Conservation (phyloP, 2,888 invertebrate genomes). For the Tenthredo livida region DNA sequence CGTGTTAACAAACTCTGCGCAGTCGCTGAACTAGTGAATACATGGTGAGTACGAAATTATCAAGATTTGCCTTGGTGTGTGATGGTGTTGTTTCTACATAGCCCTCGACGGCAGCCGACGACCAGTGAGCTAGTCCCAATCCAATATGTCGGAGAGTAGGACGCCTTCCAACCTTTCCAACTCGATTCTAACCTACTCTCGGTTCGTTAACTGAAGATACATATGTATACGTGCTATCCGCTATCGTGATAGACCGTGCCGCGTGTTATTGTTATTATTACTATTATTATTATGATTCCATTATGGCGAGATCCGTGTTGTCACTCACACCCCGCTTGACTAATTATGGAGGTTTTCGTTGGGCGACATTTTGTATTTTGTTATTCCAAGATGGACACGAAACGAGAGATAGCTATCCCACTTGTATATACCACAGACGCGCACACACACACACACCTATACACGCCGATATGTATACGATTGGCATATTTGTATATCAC, state of each 20-base stretch:
- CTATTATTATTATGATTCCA: conserved; percentile 68
- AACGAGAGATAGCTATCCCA: conserved; percentile 35
- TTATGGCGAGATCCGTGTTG: conserved; percentile 71
- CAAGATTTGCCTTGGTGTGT: conserved; percentile 43
- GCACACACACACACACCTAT: background rate
- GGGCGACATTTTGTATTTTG: conserved; percentile 77
- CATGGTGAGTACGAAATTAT: conserved; percentile 51
- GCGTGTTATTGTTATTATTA: conserved; percentile 64
- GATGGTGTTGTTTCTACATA: conserved; percentile 50
- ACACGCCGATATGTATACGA: background rate
- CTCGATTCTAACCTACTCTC: conserved; percentile 49
- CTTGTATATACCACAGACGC: conserved; percentile 1
- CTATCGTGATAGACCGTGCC: conserved; percentile 56
- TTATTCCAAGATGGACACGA: conserved; percentile 70
- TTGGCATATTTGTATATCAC: background rate
- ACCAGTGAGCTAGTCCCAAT: conserved; percentile 48
- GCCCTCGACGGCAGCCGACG: conserved; percentile 47
- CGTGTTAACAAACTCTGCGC: conserved; percentile 40
- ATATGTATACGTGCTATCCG: conserved; percentile 52
- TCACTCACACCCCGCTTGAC: conserved; percentile 66
- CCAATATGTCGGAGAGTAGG: conserved; percentile 53
- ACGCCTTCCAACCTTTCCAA: conserved; percentile 49
- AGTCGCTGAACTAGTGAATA: conserved; percentile 50
- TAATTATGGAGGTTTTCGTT: conserved; percentile 76
- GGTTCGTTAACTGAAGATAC: conserved; percentile 46